phyloP scores from a whole-genome alignment of 2,113 vertebrate genomes.

The Heteronetta atricapilla region DNA sequence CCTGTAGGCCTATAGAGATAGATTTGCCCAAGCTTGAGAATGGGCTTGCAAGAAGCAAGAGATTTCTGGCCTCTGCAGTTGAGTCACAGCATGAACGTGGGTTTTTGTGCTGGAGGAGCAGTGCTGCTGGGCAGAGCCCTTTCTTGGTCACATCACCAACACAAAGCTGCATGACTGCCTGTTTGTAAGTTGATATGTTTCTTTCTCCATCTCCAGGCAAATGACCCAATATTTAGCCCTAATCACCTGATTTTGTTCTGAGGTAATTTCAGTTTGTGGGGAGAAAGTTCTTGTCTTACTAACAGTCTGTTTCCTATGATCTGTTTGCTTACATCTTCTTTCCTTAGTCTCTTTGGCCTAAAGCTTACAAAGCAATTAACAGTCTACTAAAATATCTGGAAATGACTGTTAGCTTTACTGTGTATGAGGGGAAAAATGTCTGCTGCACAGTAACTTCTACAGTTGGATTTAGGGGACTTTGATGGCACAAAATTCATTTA shows the following conservation, averaged over 20 bases:
- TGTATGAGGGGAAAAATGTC: background rate
- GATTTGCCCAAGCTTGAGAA: background rate
- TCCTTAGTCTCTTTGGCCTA: background rate
- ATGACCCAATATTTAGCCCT: background rate
- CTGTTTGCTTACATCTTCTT: background rate
- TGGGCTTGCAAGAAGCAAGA: background rate
- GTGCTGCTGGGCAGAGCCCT: background rate
- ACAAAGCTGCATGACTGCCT: background rate
- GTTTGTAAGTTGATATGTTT: background rate
- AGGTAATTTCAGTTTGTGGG: background rate
- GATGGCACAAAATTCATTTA: no score
- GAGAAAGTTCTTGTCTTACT: background rate
- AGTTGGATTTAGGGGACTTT: background rate
- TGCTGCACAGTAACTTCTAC: background rate
- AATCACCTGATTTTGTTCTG: background rate
- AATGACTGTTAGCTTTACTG: background rate
- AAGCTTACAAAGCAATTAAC: background rate
- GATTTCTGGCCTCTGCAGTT: background rate
- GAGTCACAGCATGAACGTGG: rapidly evolving
- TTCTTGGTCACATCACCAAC: background rate
- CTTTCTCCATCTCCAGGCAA: background rate
- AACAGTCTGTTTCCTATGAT: background rate
- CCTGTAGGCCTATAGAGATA: rapidly evolving
- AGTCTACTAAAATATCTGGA: background rate
- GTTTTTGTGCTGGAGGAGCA: background rate